Conservation (phyloP, 1,140 invertebrate species). For the Cherax quadricarinatus region DNA sequence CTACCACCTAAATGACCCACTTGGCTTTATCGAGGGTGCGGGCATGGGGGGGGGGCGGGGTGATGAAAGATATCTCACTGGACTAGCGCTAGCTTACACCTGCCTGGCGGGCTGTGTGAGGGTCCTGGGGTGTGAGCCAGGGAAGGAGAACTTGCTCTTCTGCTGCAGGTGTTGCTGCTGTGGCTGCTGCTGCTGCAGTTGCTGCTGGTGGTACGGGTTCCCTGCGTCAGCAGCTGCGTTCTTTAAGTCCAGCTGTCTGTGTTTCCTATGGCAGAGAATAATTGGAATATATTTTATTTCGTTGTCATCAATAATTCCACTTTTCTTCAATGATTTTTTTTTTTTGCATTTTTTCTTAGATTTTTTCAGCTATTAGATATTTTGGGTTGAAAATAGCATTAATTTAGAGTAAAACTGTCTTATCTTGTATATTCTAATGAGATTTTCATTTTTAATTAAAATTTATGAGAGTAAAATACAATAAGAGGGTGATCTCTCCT, state of each 20-base stretch:
- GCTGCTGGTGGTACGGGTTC: conserved; percentile 58
- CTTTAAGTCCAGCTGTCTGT: conserved; percentile 35
- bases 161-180: conserved; percentile 59
- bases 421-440: no score
- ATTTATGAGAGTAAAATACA: no score
- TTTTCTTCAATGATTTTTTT: no score
- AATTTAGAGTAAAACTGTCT: no score
- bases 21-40: no score
- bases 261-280: not conserved
- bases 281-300: not conserved
- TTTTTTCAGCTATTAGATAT: not conserved
- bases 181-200: conserved; percentile 41
- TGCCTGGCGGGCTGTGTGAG: conserved; percentile 63
- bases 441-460: no score
- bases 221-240: conserved; percentile 54
- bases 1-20: no score
- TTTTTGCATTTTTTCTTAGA: not conserved
- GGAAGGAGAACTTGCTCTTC: conserved; percentile 46
- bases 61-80: not conserved
- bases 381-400: not conserved
- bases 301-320: no score
- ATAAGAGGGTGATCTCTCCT: no score
- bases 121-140: conserved; percentile 44
- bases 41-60: not conserved
- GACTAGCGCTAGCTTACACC: conserved; percentile 49